Evolutionary conservation across 2,113 vertebrate species (phyloP), one percentile per base, ranked within the genome.

Genomic region (Ancistrus triradiatus): DNA sequence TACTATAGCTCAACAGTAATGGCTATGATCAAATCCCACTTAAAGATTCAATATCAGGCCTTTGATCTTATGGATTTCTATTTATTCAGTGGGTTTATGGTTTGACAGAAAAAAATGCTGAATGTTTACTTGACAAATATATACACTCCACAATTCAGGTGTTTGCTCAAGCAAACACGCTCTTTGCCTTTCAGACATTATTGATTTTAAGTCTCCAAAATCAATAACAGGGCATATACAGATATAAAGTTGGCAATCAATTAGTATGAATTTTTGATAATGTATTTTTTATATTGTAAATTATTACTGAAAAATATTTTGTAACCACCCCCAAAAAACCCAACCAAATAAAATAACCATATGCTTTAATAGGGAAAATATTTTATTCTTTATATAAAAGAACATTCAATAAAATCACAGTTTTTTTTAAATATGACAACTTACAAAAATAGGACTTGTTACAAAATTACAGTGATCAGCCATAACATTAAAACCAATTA

Each of bases 51-150:
- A 6, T 18, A 21, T 42, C 10, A 42, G 7, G 17, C 7, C 22
- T 31, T 22, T 43, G 13, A n/a, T n/a, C n/a, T n/a, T n/a, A n/a
- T n/a, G n/a, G n/a, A n/a, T 44, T 46, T 9, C 5, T 35, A 43
- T 66, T 25, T 37, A 21, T 13, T 31, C 17, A 2, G 15, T 37
- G 33, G 14, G 1, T 28, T 73, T 25, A 43, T 22, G 18, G 7
- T 13, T 9, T 61, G 59, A 80, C 80, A 69, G 66, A 74, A 22
- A 61, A 78, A 75, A 77, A 57, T 57, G 67, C 75, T 51, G 68
- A 55, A 15, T 86, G 82, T 90, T 88, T 83, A 68, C 83, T 59
- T 42, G 64, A 4, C 81, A 87, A 89, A 90, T 73, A 89, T 68
- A 85, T 81, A 83, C 83, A 15, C 79, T 85, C 79, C 79, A 83